Evolutionary conservation across 2,888 invertebrate species (phyloP), one percentile per base, ranked within the genome.

Genomic region (Tyria jacobaeae): DNA sequence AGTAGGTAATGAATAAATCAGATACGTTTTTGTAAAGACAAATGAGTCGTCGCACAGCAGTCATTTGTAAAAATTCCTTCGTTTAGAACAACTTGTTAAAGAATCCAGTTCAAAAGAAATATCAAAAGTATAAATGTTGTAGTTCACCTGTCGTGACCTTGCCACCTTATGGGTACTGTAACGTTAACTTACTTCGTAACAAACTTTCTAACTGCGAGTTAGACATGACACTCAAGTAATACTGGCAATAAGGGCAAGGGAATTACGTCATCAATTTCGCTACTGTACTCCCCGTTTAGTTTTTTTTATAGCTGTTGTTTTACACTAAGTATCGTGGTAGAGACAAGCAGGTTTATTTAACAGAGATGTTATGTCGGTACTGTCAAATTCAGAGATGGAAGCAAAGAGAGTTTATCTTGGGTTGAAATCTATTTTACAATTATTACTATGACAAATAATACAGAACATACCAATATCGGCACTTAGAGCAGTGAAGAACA

Each of bases 201-300:
- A 73, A 81, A 80, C 70, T 80, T 77, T 70, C 62, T 69, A 73
- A 76, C 70, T 73, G 71, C 66, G 64, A 68, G 71, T 66, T 73
- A 78, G 72, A 76, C 80, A 78, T 76, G 81, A 79, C 79, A 76
- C 72, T 75, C 70, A 68, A 78, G 71, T 75, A 73, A 73, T 71
- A 71, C 64, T 63, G 71, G 68, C 74, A 75, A 70, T 75, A 65
- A 68, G 70, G 66, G 66, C 53, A 52, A 62, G 57, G 65, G 75
- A 71, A 75, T 75, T 75, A 77, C 75, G 66, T 71, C 75, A 75
- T 77, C 75, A 75, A 75, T 75, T 77, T 69, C 62, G 75, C 74
- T 74, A 76, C 34, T 35, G 41, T 10, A 49, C 37, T 48, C 34
- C 15, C 14, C 39, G 35, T 47, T 34, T 50, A 48, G 35, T 35